Evolutionary conservation across 2,888 invertebrate species (phyloP).

Genomic region (Ganaspis brasiliensis): DNA sequence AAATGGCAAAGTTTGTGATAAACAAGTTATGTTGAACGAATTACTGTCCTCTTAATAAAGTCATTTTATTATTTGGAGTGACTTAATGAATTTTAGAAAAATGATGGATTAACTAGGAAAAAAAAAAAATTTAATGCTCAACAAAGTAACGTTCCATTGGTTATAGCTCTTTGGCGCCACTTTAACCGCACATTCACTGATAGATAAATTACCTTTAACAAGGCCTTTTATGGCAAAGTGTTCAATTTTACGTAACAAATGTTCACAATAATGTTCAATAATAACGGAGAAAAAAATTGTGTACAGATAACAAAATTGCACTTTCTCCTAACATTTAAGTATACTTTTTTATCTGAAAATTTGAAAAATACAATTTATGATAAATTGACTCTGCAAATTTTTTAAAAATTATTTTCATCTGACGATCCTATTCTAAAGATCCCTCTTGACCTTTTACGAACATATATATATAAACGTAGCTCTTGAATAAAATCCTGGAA

Average conservation of each 20-base stretch:
- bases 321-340: neutral
- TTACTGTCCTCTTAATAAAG: no score
- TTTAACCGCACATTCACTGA: slow-evolving; percentile 7
- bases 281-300: neutral
- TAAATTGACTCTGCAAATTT: no score
- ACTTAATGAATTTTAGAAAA: neutral
- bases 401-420: no score
- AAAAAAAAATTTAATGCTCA: neutral
- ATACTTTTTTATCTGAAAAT: no score
- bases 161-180: slow-evolving; percentile 15
- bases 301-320: neutral
- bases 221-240: slow-evolving; percentile 10
- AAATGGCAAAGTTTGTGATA: no score
- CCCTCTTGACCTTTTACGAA: no score
- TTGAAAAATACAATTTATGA: no score
- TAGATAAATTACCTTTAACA: slow-evolving; percentile 8
- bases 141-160: slow-evolving; percentile 14
- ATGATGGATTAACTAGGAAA: neutral
- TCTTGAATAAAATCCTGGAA: no score
- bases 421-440: no score
- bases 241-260: slow-evolving; percentile 6
- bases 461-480: no score
- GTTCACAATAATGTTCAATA: neutral
- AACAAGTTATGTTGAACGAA: no score
- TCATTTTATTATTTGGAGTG: neutral